Base-by-base conservation (phyloP, 2,888 invertebrate genomes). In the Drosophila imparisetae region DNA sequence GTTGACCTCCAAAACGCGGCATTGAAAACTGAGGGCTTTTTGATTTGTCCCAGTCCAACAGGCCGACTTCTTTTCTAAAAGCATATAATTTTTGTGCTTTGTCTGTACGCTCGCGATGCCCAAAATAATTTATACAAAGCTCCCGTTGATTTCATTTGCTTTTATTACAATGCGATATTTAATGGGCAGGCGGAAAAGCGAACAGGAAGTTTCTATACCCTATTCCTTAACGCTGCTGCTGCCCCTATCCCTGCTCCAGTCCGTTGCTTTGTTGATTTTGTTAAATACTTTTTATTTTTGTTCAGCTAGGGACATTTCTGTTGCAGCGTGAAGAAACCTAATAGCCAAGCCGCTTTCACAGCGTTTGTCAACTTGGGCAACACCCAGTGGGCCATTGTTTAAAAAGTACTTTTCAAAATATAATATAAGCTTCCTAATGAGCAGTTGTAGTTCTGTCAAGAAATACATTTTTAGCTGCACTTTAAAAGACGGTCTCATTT, bases 111-210 rank as follows among this genome's bases (percentile, higher is more conserved):
- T 69, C 63, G 67, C 66, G 68, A 75, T 45, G 89, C 86, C 72
- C 71, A 80, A 85, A 89, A 87, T 88, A 87, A 88, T 85, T 85
- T 85, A 85, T 85, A 90, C 85, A 86, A 83, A 85, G 75, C 71
- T 61, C 53, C 53, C 63, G 59, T 66, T 80, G 84, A 89, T 86
- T 84, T 89, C 76, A 84, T 89, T 90, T 80, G 72, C 71, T 69
- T 85, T 76, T 75, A 78, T 81, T 75, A 81, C 73, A 81, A 72
- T 75, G 74, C 60, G 49, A 75, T 71, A 66, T 74, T 66, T 75
- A 82, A 83, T 74, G 70, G 81, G 63, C 68, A 32, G 36, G 48
- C 30, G 61, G 38, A 36, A 65, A 48, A 57, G 50, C 30, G 54
- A n/a, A 55, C 53, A 29, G 42, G 29, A 57, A 59, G 42, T 50